Evolutionary conservation across 2,888 invertebrate species (phyloP), one percentile per base, ranked within the genome.

Genomic region (Nowickia ferox): DNA sequence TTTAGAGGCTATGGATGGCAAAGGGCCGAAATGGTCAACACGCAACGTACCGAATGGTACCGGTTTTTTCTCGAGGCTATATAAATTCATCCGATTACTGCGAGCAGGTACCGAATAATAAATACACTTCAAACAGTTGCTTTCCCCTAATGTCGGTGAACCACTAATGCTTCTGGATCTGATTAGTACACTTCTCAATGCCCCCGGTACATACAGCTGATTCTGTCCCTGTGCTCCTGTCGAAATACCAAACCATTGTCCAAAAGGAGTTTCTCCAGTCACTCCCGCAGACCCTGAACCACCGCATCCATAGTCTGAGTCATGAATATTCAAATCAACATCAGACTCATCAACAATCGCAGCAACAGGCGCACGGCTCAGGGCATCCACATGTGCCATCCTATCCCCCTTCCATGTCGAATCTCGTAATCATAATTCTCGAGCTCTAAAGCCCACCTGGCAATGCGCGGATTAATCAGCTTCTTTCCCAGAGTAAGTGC

Each of bases 401-500:
- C 4, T 3, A 30, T 30, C 30, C 30, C 30, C 30, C 30, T 3
- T 30, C 22, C 1, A 22, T 22, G 22, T 2, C 30, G 30, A 30
- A 30, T 30, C 4, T 30, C 40, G 15, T 69, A 86, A 55, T 79
- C 48, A 17, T 78, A 83, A 13, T 83, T 75, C 17, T 86, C 72
- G 2, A 84, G 51, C 22, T 79, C 69, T 8, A 78, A 44, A 0
- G 74, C 59, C 57, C 59, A 81, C n/a, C 68, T 2, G 6, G 55
- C 30, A n/a, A 61, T 81, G 5, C 76, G 22, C 1, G 46, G 46
- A 22, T 71, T 83, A 19, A 77, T 42, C 9, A 55, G 6, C n/a
- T 38, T 57, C 22, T 74, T 78, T 5, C 46, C 57, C 22, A 59
- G 79, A n/a, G 46, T 76, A 9, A 55, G 44, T 4, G 51, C 40